A percentile compares a stretch with the other conserved stretches of the same genome.
phyloP scores from a whole-genome alignment of 2,888 invertebrate genomes.

The Eupithecia vulgata region DNA sequence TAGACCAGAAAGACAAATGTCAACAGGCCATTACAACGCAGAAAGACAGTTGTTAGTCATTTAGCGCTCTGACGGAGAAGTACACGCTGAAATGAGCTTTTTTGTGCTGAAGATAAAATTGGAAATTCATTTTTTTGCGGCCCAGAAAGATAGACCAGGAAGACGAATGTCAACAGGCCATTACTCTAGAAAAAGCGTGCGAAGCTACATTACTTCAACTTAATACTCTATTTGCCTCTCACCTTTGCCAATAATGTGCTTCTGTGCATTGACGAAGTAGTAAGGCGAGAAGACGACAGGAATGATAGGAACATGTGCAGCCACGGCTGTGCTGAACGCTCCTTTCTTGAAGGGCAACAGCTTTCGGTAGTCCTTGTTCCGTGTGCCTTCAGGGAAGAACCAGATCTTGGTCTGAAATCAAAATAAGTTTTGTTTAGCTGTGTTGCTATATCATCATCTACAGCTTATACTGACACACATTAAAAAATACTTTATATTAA shows the following conservation, averaged over 20 bases:
- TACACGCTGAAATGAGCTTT: too few relatives aligned
- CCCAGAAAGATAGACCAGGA: too few relatives aligned
- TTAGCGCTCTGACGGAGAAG: too few relatives aligned
- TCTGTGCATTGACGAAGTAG: conserved; percentile 78
- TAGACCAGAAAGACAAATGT: too few relatives aligned
- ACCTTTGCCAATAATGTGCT: conserved; percentile 67
- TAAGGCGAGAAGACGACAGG: conserved; percentile 88
- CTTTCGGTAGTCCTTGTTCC: conserved; percentile 78
- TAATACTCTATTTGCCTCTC: not conserved
- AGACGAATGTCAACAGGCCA: too few relatives aligned
- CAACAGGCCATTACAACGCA: too few relatives aligned
- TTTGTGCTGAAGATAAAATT: too few relatives aligned
- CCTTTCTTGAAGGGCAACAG: conserved; percentile 89
- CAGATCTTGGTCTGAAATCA: conserved; percentile 81
- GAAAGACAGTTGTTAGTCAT: too few relatives aligned
- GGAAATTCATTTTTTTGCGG: too few relatives aligned
- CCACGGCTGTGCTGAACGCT: conserved; percentile 88
- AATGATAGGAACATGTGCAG: conserved; percentile 86
- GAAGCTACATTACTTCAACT: not conserved
- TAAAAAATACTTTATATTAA: too few relatives aligned
- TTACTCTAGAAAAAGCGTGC: too few relatives aligned
- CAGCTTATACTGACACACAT: too few relatives aligned
- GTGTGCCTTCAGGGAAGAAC: conserved; percentile 89
- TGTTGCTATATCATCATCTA: not conserved
- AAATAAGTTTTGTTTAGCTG: not conserved